These are phyloP conservation scores for Cydia splendana DNA, from an alignment of 1,140 invertebrate genomes.

Conservation along the genomic window DNA sequence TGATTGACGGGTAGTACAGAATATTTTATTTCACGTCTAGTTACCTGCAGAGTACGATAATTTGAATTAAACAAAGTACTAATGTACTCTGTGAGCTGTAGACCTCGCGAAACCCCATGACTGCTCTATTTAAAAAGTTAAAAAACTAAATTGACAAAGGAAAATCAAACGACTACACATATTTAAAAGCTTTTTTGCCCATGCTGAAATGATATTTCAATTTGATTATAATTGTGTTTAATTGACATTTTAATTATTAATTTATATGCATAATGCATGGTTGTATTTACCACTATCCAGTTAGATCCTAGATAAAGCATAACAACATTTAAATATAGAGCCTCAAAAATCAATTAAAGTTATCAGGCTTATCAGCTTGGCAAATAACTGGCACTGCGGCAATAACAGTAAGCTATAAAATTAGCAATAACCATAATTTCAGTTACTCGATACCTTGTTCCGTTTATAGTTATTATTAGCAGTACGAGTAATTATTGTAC, in stretches of 20 bases:
- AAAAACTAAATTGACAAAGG: too few relatives aligned
- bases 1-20: background rate
- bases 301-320: too few relatives aligned
- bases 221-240: too few relatives aligned
- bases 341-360: background rate
- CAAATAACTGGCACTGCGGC: background rate
- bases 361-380: background rate
- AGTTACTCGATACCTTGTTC: slow-evolving; percentile 5
- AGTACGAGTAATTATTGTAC: background rate
- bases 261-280: too few relatives aligned
- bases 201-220: too few relatives aligned
- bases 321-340: too few relatives aligned
- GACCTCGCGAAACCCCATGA: too few relatives aligned
- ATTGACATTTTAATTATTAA: too few relatives aligned
- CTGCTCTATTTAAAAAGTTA: too few relatives aligned
- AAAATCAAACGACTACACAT: too few relatives aligned
- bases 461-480: slow-evolving; percentile 10
- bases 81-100: background rate
- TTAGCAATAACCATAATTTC: slow-evolving; percentile 26
- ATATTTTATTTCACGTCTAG: background rate
- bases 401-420: slow-evolving; percentile 18
- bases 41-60: background rate
- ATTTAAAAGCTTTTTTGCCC: too few relatives aligned
- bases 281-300: background rate
- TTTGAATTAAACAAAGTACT: background rate